Evolutionary conservation across 1,140 invertebrate genomes (phyloP).

Genomic region (Oreohelix idahoensis): DNA sequence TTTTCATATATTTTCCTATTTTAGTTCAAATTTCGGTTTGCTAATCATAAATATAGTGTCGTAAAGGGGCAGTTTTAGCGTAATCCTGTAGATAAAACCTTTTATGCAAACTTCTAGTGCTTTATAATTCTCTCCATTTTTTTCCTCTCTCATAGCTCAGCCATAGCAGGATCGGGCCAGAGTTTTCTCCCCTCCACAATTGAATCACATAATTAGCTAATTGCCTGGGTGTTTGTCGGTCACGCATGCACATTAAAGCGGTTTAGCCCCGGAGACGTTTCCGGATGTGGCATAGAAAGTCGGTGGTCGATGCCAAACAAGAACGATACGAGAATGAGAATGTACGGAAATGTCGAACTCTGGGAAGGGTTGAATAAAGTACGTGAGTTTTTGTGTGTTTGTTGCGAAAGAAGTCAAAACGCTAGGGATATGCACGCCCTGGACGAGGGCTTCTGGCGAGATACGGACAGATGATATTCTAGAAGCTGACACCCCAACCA

Average conservation of each 20-base stretch:
- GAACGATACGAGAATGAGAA: background rate
- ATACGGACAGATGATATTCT: no score
- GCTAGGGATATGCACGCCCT: no score
- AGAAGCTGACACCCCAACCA: no score
- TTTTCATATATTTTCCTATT: no score
- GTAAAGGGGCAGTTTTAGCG: no score
- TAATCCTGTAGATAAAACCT: background rate
- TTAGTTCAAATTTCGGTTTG: no score
- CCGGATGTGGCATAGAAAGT: background rate
- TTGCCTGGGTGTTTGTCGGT: slow-evolving; percentile 17
- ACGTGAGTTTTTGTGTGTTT: no score
- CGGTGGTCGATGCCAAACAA: background rate
- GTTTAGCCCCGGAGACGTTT: slow-evolving; percentile 9
- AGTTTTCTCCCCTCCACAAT: slow-evolving; percentile 14
- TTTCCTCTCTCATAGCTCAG: background rate
- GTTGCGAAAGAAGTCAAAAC: no score
- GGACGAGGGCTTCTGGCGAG: no score
- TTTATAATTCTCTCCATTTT: background rate
- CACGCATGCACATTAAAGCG: slow-evolving; percentile 37
- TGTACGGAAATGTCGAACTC: slow-evolving; percentile 56
- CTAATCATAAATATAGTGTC: no score
- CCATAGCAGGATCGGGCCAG: background rate
- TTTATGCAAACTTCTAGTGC: background rate
- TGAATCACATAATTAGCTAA: slow-evolving; percentile 30
- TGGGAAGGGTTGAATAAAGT: no score